A percentile compares a stretch with the other conserved stretches of the same genome.
Evolutionary conservation across 2,888 invertebrate species (phyloP).

Genomic region (Pandemis cinnamomeana): DNA sequence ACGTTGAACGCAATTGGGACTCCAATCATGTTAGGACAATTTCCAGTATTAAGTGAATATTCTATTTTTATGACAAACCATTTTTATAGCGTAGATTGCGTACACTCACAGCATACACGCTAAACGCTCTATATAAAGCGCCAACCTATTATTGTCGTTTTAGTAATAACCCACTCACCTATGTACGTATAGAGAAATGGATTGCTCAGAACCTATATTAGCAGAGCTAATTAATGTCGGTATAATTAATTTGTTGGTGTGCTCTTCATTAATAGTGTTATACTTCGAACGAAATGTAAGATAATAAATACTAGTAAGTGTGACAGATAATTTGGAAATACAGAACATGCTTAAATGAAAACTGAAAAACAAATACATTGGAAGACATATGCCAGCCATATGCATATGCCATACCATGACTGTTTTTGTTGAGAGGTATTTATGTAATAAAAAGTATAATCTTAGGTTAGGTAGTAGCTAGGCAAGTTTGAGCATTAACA

Average conservation of each 20-base stretch:
- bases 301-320: not conserved
- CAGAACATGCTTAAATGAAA: not conserved
- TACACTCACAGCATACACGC: not conserved
- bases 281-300: not conserved
- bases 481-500: no score
- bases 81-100: no score
- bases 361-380: no score
- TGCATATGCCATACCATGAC: no score
- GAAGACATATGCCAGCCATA: no score
- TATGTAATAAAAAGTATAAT: no score
- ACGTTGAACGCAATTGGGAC: no score
- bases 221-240: conserved; percentile 17
- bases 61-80: no score
- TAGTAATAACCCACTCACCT: conserved; percentile 6
- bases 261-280: conserved; percentile 1
- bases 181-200: conserved; percentile 1
- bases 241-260: conserved; percentile 13
- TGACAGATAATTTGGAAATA: not conserved
- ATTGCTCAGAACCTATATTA: conserved; percentile 20
- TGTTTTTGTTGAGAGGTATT: no score
- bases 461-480: no score
- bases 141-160: conserved; percentile 17
- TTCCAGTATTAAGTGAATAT: no score
- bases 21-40: no score
- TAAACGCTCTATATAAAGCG: not conserved